Evolutionary conservation across 2,797 vertebrate genomes (phyloP).

Genomic region (Macropodus opercularis): DNA sequence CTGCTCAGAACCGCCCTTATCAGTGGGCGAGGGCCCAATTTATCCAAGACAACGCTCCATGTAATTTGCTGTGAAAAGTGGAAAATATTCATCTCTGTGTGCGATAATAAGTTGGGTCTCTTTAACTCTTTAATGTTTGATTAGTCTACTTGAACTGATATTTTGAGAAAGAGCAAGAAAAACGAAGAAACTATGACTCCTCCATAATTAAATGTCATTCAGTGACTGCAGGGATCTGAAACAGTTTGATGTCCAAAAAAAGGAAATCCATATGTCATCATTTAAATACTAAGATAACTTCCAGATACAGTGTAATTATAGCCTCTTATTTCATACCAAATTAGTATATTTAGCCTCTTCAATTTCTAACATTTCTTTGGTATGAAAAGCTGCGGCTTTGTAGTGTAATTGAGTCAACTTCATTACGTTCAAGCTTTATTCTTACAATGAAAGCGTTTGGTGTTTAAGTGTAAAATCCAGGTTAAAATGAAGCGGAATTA

Average conservation of each 20-base stretch:
- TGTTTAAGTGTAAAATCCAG: constrained; percentile 7
- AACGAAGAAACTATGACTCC: constrained; percentile 66
- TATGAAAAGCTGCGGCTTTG: constrained; percentile 42
- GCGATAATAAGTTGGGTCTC: constrained; percentile 65
- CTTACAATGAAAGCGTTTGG: constrained; percentile 15
- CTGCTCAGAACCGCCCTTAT: constrained; percentile 73
- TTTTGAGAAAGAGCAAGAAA: constrained; percentile 72
- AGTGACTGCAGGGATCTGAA: constrained; percentile 70
- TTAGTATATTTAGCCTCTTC: constrained; percentile 75
- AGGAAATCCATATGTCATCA: constrained; percentile 71
- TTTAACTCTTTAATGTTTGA: constrained; percentile 79
- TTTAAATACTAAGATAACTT: constrained; percentile 69
- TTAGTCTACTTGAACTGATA: constrained; percentile 77
- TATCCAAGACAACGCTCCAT: constrained; percentile 70
- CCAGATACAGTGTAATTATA: constrained; percentile 69
- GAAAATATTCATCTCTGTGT: constrained; percentile 72
- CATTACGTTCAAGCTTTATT: constrained; percentile 36
- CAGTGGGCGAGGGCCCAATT: constrained; percentile 75
- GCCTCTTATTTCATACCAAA: constrained; percentile 74
- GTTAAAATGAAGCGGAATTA: constrained; percentile 10
- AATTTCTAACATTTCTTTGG: constrained; percentile 45
- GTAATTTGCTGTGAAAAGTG: constrained; percentile 79
- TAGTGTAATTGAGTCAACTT: constrained; percentile 53
- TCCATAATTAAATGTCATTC: constrained; percentile 79
- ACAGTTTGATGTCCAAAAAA: constrained; percentile 69